These are phyloP conservation scores for Drosophila melanica DNA, from an alignment of 1,140 invertebrate species.

Conservation along the genomic window DNA sequence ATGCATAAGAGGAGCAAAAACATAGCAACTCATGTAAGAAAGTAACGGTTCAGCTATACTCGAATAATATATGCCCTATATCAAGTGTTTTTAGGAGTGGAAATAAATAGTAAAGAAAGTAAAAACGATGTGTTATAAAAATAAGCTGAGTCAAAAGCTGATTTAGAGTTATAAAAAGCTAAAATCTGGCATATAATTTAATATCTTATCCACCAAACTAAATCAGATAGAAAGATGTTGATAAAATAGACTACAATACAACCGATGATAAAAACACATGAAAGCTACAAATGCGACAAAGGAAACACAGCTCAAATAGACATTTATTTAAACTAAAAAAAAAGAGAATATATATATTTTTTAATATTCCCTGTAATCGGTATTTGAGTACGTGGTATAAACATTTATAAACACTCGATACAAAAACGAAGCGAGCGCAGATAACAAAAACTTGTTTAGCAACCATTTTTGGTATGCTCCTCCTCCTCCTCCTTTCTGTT, in stretches of 20 bases:
- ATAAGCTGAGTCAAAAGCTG: no score
- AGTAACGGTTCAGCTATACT: not conserved
- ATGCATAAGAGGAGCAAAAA: slow-evolving; percentile 14
- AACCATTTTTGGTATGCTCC: slow-evolving; percentile 65
- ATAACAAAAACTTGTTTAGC: slow-evolving; percentile 77
- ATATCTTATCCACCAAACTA: no score
- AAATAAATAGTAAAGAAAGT: no score
- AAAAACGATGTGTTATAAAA: no score
- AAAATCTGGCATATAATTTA: no score
- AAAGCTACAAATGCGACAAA: not conserved
- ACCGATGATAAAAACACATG: not conserved
- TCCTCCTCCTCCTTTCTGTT: slow-evolving; percentile 40
- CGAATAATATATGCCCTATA: slow-evolving; percentile 11
- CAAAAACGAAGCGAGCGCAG: slow-evolving; percentile 64
- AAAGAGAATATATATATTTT: no score
- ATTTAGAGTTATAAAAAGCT: no score
- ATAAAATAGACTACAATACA: no score
- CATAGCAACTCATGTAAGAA: slow-evolving; percentile 30
- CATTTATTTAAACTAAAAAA: not conserved
- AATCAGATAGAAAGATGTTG: no score
- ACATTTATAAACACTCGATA: slow-evolving; percentile 76
- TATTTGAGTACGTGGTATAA: slow-evolving; percentile 26
- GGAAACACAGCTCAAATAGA: not conserved
- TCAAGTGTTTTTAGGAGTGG: not conserved
- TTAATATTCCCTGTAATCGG: slow-evolving; percentile 9